Conservation (phyloP, 2,888 invertebrate species). For the Habrosyne pyritoides region DNA sequence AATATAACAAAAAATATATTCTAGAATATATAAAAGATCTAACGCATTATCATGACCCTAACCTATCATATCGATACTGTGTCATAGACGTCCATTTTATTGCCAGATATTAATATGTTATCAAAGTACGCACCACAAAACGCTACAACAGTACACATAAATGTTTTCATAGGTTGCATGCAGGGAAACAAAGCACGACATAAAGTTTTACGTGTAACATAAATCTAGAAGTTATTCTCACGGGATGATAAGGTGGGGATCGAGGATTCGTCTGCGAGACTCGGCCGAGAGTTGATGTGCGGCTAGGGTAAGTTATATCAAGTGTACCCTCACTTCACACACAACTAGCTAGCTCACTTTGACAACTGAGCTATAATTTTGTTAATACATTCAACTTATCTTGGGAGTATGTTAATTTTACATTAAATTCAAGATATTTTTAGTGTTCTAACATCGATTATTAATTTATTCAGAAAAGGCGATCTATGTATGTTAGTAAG, state of each 20-base stretch:
- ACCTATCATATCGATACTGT: not conserved
- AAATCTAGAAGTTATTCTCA: slow-evolving; percentile 80
- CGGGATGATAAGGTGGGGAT: slow-evolving; percentile 75
- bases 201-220: slow-evolving; percentile 79
- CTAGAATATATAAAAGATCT: not conserved
- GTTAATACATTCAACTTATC: not conserved
- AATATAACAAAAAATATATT: no score
- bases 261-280: slow-evolving; percentile 36
- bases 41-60: not conserved
- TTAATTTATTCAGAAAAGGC: no score
- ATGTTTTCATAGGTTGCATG: slow-evolving; percentile 36
- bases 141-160: not conserved
- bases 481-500: no score
- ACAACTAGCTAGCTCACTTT: not conserved
- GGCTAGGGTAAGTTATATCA: slow-evolving; percentile 19
- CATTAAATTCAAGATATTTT: no score
- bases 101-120: not conserved
- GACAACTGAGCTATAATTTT: not conserved
- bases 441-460: no score
- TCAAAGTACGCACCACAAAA: not conserved
- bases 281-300: slow-evolving; percentile 29
- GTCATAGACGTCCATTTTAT: not conserved
- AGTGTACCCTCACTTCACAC: slow-evolving; percentile 7
- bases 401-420: not conserved
- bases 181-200: slow-evolving; percentile 72